Percentiles rank a stretch among this genome's conserved stretches.
Evolutionary conservation across 2,797 vertebrate genomes (phyloP).

Genomic region (Lates japonicus): DNA sequence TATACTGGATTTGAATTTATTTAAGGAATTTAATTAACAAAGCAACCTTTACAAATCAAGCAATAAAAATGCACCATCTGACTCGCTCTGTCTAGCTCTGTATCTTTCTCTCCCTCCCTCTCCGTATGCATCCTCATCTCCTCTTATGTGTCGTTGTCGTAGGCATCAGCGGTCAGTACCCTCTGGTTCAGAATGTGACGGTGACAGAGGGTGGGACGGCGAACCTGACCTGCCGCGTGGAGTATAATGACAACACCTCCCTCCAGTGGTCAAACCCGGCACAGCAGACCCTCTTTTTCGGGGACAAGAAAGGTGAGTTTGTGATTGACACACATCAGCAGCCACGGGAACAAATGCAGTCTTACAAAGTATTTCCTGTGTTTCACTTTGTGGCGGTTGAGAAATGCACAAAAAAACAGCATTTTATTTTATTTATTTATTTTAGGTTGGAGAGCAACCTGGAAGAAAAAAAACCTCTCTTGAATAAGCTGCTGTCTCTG

Average conservation of each 20-base stretch:
- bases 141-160: conserved; percentile 41
- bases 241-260: conserved; percentile 99
- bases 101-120: neutral
- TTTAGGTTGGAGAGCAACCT: conserved; percentile 24
- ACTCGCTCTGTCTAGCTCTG: conserved; percentile 4
- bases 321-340: conserved; percentile 30
- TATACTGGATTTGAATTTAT: neutral
- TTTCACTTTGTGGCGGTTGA: conserved; percentile 28
- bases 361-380: conserved; percentile 31
- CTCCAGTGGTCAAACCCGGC: conserved; percentile 99
- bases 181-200: conserved; percentile 96
- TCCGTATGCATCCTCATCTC: conserved; percentile 5
- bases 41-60: conserved; percentile 23
- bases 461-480: neutral
- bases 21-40: conserved; percentile 18
- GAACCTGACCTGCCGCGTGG: conserved; percentile 98
- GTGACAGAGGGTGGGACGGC: conserved; percentile 95
- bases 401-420: conserved; percentile 27
- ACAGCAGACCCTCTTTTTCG: conserved; percentile 99
- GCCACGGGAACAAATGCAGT: conserved; percentile 18
- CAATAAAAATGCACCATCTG: conserved; percentile 38
- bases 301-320: conserved; percentile 98
- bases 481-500: conserved; percentile 46
- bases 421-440: neutral
- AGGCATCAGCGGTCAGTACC: conserved; percentile 91